phyloP scores from a whole-genome alignment of 2,888 invertebrate species.

The Leucania comma region DNA sequence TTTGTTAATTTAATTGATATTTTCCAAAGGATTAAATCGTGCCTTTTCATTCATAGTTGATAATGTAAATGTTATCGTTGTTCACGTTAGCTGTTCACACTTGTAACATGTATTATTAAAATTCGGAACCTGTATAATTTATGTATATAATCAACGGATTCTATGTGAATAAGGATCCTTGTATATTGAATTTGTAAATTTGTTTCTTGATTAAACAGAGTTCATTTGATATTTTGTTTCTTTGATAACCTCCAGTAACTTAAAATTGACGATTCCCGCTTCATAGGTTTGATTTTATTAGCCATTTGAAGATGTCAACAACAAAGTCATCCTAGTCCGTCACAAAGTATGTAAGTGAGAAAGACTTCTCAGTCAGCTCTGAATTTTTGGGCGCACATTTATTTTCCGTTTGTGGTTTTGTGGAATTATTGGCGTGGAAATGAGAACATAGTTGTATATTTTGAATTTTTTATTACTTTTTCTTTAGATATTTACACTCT shows the following conservation, averaged over 20 bases:
- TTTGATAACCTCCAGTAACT: constrained; percentile 36
- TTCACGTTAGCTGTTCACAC: constrained; percentile 64
- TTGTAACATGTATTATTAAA: constrained; percentile 66
- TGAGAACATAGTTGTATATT: constrained; percentile 64
- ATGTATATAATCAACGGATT: constrained; percentile 75
- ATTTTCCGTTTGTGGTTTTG: not conserved
- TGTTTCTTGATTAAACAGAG: constrained; percentile 83
- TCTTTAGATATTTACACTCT: constrained; percentile 84
- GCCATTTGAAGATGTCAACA: not conserved
- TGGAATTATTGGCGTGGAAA: constrained; percentile 24
- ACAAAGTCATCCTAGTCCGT: not conserved
- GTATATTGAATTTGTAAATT: constrained; percentile 84
- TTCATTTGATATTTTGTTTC: constrained; percentile 65
- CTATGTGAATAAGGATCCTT: constrained; percentile 57
- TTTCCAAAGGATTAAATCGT: constrained; percentile 68
- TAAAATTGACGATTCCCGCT: not conserved
- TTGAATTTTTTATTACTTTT: constrained; percentile 83
- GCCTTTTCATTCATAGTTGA: constrained; percentile 75
- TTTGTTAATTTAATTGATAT: constrained; percentile 53
- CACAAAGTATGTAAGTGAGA: not conserved
- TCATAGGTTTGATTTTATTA: not conserved
- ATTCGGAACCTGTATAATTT: constrained; percentile 70
- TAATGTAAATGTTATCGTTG: constrained; percentile 71
- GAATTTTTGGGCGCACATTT: not conserved
- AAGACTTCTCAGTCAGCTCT: not conserved